phyloP scores from a whole-genome alignment of 1,140 invertebrate genomes.

The Charaxes varanes region DNA sequence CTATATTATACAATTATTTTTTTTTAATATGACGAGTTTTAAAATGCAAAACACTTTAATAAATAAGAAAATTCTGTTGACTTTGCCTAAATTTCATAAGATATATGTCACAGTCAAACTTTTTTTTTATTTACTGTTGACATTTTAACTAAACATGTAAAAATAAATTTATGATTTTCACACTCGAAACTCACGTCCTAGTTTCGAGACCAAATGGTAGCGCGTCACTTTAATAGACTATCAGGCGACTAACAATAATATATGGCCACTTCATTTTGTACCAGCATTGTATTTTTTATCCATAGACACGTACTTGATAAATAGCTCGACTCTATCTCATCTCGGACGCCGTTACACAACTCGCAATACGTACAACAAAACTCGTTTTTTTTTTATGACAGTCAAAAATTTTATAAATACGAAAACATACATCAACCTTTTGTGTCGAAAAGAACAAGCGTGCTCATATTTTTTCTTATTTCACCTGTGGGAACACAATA shows the following conservation, averaged over 20 bases:
- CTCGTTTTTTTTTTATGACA: not conserved
- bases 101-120: not conserved
- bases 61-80: too few species aligned
- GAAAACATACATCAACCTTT: not conserved
- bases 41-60: too few species aligned
- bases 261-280: constrained; percentile 33
- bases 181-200: not conserved
- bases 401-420: not conserved
- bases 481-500: too few species aligned
- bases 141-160: too few species aligned
- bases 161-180: too few species aligned
- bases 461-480: too few species aligned
- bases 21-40: too few species aligned
- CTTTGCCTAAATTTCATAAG: too few species aligned
- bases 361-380: constrained; percentile 3
- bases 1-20: not conserved
- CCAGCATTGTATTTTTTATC: constrained; percentile 41
- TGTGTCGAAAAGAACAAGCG: too few species aligned
- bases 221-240: constrained; percentile 26
- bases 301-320: constrained; percentile 35
- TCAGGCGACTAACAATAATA: constrained; percentile 38
- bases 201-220: constrained; percentile 24
- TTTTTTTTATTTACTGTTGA: not conserved
- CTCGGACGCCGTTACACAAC: constrained; percentile 27
- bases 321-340: constrained; percentile 31